Base-by-base conservation (phyloP, 2,888 invertebrate species). In the Epiblema foenella region DNA sequence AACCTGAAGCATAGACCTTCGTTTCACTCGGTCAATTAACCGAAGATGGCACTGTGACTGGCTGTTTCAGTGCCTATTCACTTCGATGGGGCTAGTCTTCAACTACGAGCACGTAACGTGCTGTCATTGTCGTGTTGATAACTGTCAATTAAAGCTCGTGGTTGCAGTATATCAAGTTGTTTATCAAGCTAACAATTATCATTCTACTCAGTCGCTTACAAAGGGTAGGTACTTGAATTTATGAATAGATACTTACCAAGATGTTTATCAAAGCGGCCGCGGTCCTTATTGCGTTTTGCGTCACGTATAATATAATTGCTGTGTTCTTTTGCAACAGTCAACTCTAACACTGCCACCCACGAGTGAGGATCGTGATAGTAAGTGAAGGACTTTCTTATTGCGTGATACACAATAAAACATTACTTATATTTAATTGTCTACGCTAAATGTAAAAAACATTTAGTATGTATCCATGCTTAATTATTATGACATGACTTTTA, bases 231-330 rank as follows among this genome's bases (percentile, higher is more conserved):
- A 73, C 74, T 69, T 66, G 60, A 69, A 66, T 72, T 65, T 64
- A 71, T 74, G 81, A 77, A 78, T 80, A 77, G 74, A 77, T 78
- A 77, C 76, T 68, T 57, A 56, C 42, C 37, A 51, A 69, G 67
- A 63, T 72, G 73, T 56, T 73, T 73, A 76, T 74, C 75, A 72
- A 68, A 65, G 65, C 70, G 71, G 74, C 76, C 75, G 75, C 73
- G 63, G 74, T 75, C 75, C 78, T 81, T 81, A 79, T 85, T 81
- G 79, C 76, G 73, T 77, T 80, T 76, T 76, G 77, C 77, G 80
- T 81, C 86, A 86, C 85, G 85, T 84, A 77, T 80, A 76, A 77
- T 76, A 80, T 85, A 83, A 86, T 86, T 84, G 81, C 79, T 78
- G 78, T 81, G 83, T 81, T 78, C 79, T 88, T 86, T 86, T 77